Evolutionary conservation across 1,140 invertebrate species (phyloP), one percentile per base, ranked within the genome.

Genomic region (Temnothorax nylanderi): DNA sequence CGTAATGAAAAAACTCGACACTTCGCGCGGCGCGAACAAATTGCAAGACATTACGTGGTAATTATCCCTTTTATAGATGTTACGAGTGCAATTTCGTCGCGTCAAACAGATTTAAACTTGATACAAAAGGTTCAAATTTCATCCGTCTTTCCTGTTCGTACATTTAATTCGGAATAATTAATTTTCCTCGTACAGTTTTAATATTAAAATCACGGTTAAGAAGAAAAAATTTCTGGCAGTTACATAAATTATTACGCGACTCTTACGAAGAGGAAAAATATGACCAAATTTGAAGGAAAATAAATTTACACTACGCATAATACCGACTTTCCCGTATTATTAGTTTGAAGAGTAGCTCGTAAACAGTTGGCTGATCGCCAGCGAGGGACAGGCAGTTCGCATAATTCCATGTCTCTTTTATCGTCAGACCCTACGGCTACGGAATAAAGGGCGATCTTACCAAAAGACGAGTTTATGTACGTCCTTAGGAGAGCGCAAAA

Each of bases 281-380:
- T 1, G 13, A 41, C 4, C 6, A 34, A 71, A 75, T 71, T 71
- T 8, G 4, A 60, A n/a, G 41, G 16, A 47, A 56, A 41, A 80
- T 69, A 69, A 71, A 44, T 8, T 72, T 26, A 37, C 11, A 41
- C 21, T 58, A 34, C 21, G 26, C 54, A 34, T 47, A 47, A 72
- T 34, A 72, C 8, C 8, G n/a, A 67, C 41, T 32, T 74, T 58
- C 8, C 32, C 21, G 51, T 65, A 49, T 87, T 82, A 71, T 84
- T 47, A 54, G 60, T 67, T 54, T 56, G 56, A 65, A 77, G 58
- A 56, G 44, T 13, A 60, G 84, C 54, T 82, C 75, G 86, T 91
- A 92, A 93, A 92, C 88, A 91, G 91, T 90, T 93, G 93, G 93
- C 91, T 44, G 18, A 69, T 67, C 69, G 91, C 91, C 93, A 94